A percentile compares a stretch with the other conserved stretches of the same genome.
phyloP scores from a whole-genome alignment of 1,140 invertebrate species.

The Drosophila pallidifrons region DNA sequence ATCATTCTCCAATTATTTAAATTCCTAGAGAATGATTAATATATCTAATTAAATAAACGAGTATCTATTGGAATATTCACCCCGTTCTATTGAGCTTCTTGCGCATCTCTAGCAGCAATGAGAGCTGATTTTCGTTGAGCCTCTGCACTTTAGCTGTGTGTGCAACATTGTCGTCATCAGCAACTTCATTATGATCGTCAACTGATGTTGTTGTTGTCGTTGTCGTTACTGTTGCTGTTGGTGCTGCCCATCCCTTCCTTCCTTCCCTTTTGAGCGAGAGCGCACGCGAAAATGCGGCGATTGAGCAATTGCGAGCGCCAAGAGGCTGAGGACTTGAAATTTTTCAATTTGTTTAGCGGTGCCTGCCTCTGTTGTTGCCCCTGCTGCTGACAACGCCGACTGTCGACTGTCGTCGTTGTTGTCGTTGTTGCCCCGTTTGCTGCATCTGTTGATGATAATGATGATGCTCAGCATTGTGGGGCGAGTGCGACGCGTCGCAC shows the following conservation, averaged over 20 bases:
- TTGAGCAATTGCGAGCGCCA: slow-evolving; percentile 79
- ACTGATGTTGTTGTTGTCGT: slow-evolving; percentile 1
- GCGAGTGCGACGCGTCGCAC: slow-evolving; percentile 50
- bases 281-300: slow-evolving; percentile 72
- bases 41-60: neutral
- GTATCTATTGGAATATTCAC: slow-evolving; percentile 22
- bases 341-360: slow-evolving; percentile 78
- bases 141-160: slow-evolving; percentile 32
- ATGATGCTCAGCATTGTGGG: slow-evolving; percentile 58
- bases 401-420: slow-evolving; percentile 1
- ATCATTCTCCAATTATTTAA: neutral
- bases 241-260: slow-evolving; percentile 24
- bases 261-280: slow-evolving; percentile 24
- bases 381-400: slow-evolving; percentile 4
- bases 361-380: slow-evolving; percentile 33
- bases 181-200: slow-evolving; percentile 3
- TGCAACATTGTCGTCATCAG: slow-evolving; percentile 33
- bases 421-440: slow-evolving; percentile 24
- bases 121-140: slow-evolving; percentile 30
- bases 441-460: slow-evolving; percentile 51
- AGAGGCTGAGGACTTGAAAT: slow-evolving; percentile 79
- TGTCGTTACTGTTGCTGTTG: slow-evolving; percentile 14
- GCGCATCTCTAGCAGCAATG: slow-evolving; percentile 38
- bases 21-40: neutral
- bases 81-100: slow-evolving; percentile 2